Conservation (phyloP, 2,797 vertebrate genomes). For the Phrynocephalus forsythii region DNA sequence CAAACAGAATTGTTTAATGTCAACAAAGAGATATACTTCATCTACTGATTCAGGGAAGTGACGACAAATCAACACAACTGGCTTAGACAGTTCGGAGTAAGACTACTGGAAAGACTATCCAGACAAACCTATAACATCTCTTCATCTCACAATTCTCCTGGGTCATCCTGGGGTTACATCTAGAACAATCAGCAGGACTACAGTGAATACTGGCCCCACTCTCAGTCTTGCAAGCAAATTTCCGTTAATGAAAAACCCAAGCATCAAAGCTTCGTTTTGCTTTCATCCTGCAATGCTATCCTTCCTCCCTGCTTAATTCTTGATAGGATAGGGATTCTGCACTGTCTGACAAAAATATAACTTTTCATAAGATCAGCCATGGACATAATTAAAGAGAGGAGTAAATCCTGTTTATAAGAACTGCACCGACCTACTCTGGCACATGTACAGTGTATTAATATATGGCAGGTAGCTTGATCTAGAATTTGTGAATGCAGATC, state of each 20-base stretch:
- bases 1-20: constrained; percentile 33
- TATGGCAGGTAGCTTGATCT: not conserved
- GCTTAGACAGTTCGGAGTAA: not conserved
- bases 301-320: not conserved
- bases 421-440: not conserved
- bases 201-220: not conserved
- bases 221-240: constrained; percentile 11
- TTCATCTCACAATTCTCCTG: not conserved
- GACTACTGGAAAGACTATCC: constrained; percentile 11
- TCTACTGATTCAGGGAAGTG: not conserved
- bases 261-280: not conserved
- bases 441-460: not conserved
- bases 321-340: not conserved
- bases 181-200: constrained; percentile 6
- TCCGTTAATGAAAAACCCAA: not conserved
- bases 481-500: not conserved
- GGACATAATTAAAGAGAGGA: not conserved
- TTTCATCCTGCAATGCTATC: not conserved
- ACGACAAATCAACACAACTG: not conserved
- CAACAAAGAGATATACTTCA: not conserved
- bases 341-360: not conserved
- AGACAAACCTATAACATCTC: constrained; percentile 13
- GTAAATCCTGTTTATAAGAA: not conserved
- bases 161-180: constrained; percentile 12
- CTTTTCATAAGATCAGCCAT: not conserved